Base-by-base conservation (phyloP, 1,140 invertebrate genomes). In the Scaptomyza montana region DNA sequence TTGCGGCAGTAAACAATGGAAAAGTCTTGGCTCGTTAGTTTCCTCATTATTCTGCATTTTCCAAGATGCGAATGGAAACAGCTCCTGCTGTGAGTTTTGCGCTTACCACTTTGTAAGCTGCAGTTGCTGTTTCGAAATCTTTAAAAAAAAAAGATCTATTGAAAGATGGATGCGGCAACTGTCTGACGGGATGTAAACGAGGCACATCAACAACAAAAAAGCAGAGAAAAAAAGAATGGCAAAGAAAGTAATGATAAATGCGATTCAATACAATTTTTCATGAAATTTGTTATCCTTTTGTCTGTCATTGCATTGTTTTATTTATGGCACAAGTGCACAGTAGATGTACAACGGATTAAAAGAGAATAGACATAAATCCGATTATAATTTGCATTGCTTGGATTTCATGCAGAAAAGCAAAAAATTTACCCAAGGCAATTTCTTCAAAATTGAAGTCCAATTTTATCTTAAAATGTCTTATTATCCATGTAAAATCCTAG, bases 21-120 rank as follows among this genome's bases (percentile, higher is more conserved):
- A 89, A 89, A 87, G 82, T 87, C 82, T 87, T 87, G 82, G 84
- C 82, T 87, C 82, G 82, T 87, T 87, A 89, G 79, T 89, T 89
- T 89, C 84, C 84, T 89, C 84, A 89, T 89, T 89, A 89, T 89
- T 89, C 84, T 84, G 84, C 77, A 89, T 80, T 84, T 78, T 66
- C 79, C 64, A 56, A 87, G 54, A 66, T 61, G 68, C 62, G 64
- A 47, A 4, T 39, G 12, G 47, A 21, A 51, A 16, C 21, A 13
- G 47, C n/a, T 53, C 61, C 36, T 12, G 33, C 59, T 66, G 68
- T 21, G 21, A 61, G 59, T 67, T 66, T 70, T 64, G 49, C 65
- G 77, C 76, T 77, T 64, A 75, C 41, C 30, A 41, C 50, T 69
- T 63, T 55, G 59, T 49, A 55, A 63, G 39, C 39, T 56, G 41